phyloP scores from a whole-genome alignment of 2,888 invertebrate species.

The Aphidius colemani region DNA sequence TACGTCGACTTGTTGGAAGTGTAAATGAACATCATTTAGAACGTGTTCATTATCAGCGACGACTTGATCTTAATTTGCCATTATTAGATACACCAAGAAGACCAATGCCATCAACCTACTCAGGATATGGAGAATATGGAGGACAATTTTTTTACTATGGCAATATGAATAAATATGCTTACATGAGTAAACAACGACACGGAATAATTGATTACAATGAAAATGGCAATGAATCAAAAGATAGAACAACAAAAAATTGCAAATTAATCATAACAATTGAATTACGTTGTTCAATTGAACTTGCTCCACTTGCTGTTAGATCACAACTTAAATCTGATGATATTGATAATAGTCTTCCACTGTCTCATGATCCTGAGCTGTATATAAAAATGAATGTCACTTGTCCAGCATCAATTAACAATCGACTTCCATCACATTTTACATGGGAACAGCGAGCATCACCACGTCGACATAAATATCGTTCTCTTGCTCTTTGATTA shows the following conservation, averaged over 20 bases:
- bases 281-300: conserved; percentile 51
- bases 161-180: conserved; percentile 56
- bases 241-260: conserved; percentile 36
- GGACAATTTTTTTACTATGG: conserved; percentile 55
- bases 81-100: conserved; percentile 31
- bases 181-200: conserved; percentile 46
- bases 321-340: conserved; percentile 44
- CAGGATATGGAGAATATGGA: conserved; percentile 55
- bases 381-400: conserved; percentile 46
- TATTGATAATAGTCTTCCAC: conserved; percentile 38
- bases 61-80: conserved; percentile 36
- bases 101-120: conserved; percentile 50
- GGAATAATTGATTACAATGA: conserved; percentile 12
- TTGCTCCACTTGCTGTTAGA: conserved; percentile 50
- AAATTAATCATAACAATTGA: conserved; percentile 49
- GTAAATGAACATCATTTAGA: conserved; percentile 52
- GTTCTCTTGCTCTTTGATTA: conserved; percentile 1
- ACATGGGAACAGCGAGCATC: conserved; percentile 48
- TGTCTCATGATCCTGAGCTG: conserved; percentile 37
- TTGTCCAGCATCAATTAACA: conserved; percentile 49
- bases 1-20: conserved; percentile 52
- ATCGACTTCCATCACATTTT: conserved; percentile 49
- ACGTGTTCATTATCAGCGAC: conserved; percentile 46
- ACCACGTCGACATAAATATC: conserved; percentile 22
- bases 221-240: conserved; percentile 8